A percentile compares a stretch with the other conserved stretches of the same genome.
phyloP scores from a whole-genome alignment of 2,113 vertebrate genomes.

The Hippocampus comes region DNA sequence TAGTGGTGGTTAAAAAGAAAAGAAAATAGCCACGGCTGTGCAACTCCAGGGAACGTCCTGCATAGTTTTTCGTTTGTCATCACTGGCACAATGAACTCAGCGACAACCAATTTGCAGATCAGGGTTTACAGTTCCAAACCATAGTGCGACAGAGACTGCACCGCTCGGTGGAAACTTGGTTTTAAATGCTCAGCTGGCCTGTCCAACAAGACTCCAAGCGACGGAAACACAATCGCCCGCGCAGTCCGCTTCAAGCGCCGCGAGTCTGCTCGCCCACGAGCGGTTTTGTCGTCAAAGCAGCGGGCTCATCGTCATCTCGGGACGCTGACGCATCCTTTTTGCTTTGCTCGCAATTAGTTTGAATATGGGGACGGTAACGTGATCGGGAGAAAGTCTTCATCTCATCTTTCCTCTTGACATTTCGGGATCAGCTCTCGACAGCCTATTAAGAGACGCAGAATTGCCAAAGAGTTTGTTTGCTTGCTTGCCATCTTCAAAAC shows the following conservation, averaged over 20 bases:
- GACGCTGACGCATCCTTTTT: slow-evolving; percentile 49
- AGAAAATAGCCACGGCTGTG: not conserved
- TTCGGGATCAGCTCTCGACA: not conserved
- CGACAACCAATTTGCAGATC: not conserved
- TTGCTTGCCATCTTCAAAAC: no score
- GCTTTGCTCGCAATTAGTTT: slow-evolving; percentile 58
- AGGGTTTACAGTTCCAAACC: not conserved
- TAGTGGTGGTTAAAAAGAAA: not conserved
- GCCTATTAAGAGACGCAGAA: no score
- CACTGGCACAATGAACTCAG: no score
- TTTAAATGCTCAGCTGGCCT: slow-evolving; percentile 10
- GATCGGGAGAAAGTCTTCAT: slow-evolving; percentile 43
- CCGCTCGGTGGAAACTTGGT: not conserved
- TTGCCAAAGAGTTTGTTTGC: no score
- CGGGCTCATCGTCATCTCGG: slow-evolving; percentile 16
- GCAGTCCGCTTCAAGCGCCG: slow-evolving; percentile 17
- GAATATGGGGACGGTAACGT: slow-evolving; percentile 42
- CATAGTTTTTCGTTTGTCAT: not conserved
- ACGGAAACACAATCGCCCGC: slow-evolving; percentile 41
- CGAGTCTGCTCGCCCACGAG: slow-evolving; percentile 8
- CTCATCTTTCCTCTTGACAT: slow-evolving; percentile 8
- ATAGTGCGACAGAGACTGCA: not conserved
- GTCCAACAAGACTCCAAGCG: slow-evolving; percentile 32
- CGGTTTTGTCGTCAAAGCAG: slow-evolving; percentile 40
- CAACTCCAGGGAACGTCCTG: not conserved